A percentile compares a stretch with the other conserved stretches of the same genome.
Evolutionary conservation across 2,888 invertebrate genomes (phyloP).

Genomic region (Pandemis cinnamomeana): DNA sequence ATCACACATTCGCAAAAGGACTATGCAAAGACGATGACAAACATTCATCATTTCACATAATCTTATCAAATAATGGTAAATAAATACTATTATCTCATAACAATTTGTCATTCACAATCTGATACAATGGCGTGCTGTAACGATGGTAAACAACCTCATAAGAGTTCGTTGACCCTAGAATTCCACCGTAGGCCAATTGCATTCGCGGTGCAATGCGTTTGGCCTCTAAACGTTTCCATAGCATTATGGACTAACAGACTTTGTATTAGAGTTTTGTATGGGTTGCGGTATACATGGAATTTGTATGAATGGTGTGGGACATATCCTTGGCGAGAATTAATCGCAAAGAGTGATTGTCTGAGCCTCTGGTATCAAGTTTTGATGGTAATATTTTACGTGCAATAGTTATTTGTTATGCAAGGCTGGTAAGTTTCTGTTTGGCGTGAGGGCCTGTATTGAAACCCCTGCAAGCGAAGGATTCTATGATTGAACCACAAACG

Average conservation of each 20-base stretch:
- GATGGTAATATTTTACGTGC: too few species aligned
- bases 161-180: conserved; percentile 18
- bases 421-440: too few species aligned
- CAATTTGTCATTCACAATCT: conserved; percentile 4
- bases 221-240: conserved; percentile 6
- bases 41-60: not conserved
- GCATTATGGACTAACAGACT: not conserved
- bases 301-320: not conserved
- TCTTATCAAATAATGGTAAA: not conserved
- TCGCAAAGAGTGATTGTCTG: not conserved
- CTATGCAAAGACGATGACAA: too few species aligned
- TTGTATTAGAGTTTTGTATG: not conserved
- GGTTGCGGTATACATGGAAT: not conserved
- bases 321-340: not conserved
- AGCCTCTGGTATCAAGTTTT: too few species aligned
- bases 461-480: too few species aligned
- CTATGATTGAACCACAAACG: too few species aligned
- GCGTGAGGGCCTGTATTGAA: too few species aligned
- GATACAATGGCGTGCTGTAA: not conserved
- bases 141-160: conserved; percentile 28
- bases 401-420: too few species aligned
- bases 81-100: conserved; percentile 1
- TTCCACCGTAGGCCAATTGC: conserved; percentile 12
- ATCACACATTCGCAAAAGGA: too few species aligned
- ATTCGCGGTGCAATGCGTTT: conserved; percentile 11